Base-by-base conservation (phyloP, 2,888 invertebrate species). In the Nomada ruficornis region DNA sequence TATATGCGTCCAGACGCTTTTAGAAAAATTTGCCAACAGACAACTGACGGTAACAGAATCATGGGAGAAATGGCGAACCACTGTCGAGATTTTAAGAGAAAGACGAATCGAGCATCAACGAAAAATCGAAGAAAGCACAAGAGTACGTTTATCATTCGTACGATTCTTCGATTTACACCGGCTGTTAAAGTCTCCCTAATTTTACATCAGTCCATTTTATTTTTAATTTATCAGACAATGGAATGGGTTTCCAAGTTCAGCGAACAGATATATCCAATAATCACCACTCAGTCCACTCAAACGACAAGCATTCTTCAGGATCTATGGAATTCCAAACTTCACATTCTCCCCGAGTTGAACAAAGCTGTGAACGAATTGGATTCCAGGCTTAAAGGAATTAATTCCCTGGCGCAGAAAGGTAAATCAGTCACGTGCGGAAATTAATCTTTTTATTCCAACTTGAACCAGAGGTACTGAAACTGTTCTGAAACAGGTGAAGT, bases 201-300 rank as follows among this genome's bases (percentile, higher is more conserved):
- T 26, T 36, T 15, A 3, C 4, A 1, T 23, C 5, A 2, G 18
- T 26, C 15, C 57, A 36, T 55, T 85, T 78, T 68, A 78, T 23
- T 54, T n/a, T 84, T 91, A 9, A 93, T 26, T 47, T 15, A 47
- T 15, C 90, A 96, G 96, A 96, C 95, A 29, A 95, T 96, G 84
- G 95, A 95, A 86, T 96, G 96, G 95, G 96, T 96, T 87, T 95
- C 96, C 4, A 95, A 96, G 93, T 94, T 97, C 89, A 96, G 97
- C 91, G 95, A 95, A 65, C 96, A 97, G 90, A 94, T 97, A 77
- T 97, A 97, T 94, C 97, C 97, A 29, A 95, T 97, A 65, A 96
- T 97, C 85, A 96, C 96, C 65, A 95, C 96, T 20, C 94, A 95
- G 79, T 95, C 96, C 4, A 94, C 95, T 62, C 95, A 95, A 85